Conservation (phyloP, 1,140 invertebrate species). For the Drosophila equinoxialis region DNA sequence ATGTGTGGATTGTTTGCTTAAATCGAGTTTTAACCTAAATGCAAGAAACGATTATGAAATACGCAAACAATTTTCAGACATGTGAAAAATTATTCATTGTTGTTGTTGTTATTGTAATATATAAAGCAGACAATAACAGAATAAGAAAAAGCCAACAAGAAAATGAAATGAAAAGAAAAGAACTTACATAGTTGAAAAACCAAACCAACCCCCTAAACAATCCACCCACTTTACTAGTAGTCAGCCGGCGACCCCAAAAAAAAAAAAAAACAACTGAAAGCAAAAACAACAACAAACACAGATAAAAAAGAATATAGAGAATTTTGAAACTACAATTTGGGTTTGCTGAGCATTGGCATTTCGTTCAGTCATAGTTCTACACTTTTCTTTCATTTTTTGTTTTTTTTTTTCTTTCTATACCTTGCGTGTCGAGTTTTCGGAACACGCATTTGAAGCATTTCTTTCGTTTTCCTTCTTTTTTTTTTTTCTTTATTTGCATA, state of each 20-base stretch:
- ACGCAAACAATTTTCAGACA: constrained; percentile 50
- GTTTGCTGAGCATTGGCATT: constrained; percentile 36
- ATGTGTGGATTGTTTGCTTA: constrained; percentile 10
- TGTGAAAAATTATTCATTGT: background rate
- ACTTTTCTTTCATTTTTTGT: constrained; percentile 5
- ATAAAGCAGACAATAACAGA: constrained; percentile 14
- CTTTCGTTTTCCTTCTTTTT: background rate
- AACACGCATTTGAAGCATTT: constrained; percentile 21
- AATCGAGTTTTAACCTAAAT: constrained; percentile 65
- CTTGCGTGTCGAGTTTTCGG: constrained; percentile 24
- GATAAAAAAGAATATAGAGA: background rate
- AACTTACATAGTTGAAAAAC: constrained; percentile 7
- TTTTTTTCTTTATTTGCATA: constrained; percentile 14
- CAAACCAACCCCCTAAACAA: background rate
- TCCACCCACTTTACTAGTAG: constrained; percentile 11
- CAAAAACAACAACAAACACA: constrained; percentile 3
- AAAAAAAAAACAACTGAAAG: background rate
- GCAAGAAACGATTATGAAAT: constrained; percentile 72
- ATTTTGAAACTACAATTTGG: constrained; percentile 23
- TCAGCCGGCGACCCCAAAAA: constrained; percentile 24
- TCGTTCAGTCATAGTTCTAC: constrained; percentile 18
- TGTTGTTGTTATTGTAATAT: constrained; percentile 35
- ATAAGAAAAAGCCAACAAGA: background rate
- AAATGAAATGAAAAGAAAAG: constrained; percentile 9
- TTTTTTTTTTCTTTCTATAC: background rate